Conservation (phyloP, 2,797 vertebrate genomes). For the Hapalemur alaotrensis region DNA sequence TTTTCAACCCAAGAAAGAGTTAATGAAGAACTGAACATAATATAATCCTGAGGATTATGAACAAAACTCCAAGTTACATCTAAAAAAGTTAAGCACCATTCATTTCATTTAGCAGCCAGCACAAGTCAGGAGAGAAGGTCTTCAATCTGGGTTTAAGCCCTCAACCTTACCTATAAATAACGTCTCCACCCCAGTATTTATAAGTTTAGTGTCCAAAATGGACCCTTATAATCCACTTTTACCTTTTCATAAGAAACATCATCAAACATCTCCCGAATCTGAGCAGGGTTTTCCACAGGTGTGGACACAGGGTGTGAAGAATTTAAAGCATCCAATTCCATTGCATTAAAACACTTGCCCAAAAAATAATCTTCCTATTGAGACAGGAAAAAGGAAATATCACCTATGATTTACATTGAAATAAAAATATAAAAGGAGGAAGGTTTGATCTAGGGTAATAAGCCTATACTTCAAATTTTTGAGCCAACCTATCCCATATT, state of each 20-base stretch:
- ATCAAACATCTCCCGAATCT: slow-evolving; percentile 96
- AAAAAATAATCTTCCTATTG: slow-evolving; percentile 92
- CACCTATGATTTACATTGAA: neutral
- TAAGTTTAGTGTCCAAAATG: neutral
- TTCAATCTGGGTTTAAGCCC: neutral
- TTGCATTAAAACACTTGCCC: slow-evolving; percentile 91
- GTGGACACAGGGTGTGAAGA: slow-evolving; percentile 94
- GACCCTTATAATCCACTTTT: neutral
- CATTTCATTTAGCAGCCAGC: neutral
- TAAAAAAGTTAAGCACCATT: neutral
- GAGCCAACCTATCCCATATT: neutral
- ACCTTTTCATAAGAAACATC: slow-evolving; percentile 96
- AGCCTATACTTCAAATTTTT: neutral
- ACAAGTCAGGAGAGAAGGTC: neutral
- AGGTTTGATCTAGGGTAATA: neutral
- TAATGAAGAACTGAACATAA: neutral
- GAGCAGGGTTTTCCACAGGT: slow-evolving; percentile 90
- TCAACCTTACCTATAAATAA: neutral
- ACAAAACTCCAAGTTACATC: neutral
- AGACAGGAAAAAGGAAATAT: neutral
- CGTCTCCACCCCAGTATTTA: neutral
- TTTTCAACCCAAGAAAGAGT: neutral
- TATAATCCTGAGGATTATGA: neutral
- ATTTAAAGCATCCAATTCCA: slow-evolving; percentile 93
- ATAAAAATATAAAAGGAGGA: neutral